Conservation (phyloP, 2,888 invertebrate species). For the Empis stercorea region DNA sequence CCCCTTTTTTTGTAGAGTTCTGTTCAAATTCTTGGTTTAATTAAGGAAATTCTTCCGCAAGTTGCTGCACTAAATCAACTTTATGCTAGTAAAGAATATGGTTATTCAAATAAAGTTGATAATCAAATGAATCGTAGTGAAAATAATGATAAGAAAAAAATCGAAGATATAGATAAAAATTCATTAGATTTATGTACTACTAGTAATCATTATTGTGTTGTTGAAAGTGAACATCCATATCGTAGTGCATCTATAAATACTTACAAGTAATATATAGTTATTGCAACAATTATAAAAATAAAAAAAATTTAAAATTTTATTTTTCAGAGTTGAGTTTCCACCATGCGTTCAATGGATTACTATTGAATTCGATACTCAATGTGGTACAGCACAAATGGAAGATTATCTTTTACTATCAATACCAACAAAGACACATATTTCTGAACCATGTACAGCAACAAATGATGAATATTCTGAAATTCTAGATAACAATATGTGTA, state of each 20-base stretch:
- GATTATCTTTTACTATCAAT: slow-evolving; percentile 69
- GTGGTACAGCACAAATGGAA: slow-evolving; percentile 86
- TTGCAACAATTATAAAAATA: neutral
- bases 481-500: slow-evolving; percentile 27
- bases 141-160: slow-evolving; percentile 18
- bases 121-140: slow-evolving; percentile 19
- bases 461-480: slow-evolving; percentile 29
- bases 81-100: slow-evolving; percentile 27
- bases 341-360: slow-evolving; percentile 81
- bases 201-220: slow-evolving; percentile 76
- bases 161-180: slow-evolving; percentile 23
- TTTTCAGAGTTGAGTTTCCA: slow-evolving; percentile 69
- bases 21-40: slow-evolving; percentile 71
- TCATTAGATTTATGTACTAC: slow-evolving; percentile 44
- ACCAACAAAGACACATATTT: slow-evolving; percentile 35
- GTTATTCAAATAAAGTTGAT: slow-evolving; percentile 6
- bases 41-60: slow-evolving; percentile 79
- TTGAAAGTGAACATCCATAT: slow-evolving; percentile 96
- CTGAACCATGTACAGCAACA: slow-evolving; percentile 15
- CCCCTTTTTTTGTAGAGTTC: slow-evolving; percentile 50
- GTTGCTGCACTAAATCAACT: slow-evolving; percentile 74
- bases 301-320: neutral
- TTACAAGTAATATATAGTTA: slow-evolving; percentile 45
- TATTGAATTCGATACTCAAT: slow-evolving; percentile 84
- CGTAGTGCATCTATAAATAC: slow-evolving; percentile 75